Percentiles rank a stretch among this genome's conserved stretches.
These are phyloP conservation scores for Protobothrops mucrosquamatus DNA, from an alignment of 2,113 vertebrate genomes.

Conservation along the genomic window DNA sequence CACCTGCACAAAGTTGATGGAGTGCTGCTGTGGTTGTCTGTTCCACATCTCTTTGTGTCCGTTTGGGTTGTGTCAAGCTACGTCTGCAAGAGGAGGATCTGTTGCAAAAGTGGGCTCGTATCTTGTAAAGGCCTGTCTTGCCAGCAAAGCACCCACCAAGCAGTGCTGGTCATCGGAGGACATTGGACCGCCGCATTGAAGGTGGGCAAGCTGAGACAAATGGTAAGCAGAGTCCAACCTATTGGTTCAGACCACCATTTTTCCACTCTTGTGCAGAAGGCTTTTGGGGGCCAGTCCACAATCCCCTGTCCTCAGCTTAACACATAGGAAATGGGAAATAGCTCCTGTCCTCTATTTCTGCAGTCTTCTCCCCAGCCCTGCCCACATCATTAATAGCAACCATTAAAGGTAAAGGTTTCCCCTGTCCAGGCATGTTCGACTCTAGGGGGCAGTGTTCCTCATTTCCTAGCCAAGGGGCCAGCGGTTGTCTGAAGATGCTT, in stretches of 20 bases:
- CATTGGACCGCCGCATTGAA: no score
- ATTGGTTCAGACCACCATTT: background rate
- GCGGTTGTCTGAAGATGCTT: background rate
- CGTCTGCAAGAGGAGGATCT: no score
- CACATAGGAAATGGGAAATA: background rate
- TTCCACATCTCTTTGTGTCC: background rate
- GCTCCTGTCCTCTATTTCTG: background rate
- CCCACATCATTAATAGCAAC: background rate
- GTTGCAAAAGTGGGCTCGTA: background rate
- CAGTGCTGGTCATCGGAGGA: background rate
- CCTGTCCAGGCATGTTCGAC: background rate
- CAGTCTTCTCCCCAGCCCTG: background rate
- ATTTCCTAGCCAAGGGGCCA: background rate
- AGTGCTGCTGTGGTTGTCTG: background rate
- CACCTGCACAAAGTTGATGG: background rate
- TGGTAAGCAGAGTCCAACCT: background rate
- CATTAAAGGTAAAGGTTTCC: background rate
- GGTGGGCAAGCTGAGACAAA: background rate
- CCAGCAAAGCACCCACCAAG: background rate
- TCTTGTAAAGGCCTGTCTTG: background rate
- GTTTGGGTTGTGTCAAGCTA: background rate
- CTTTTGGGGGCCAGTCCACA: background rate
- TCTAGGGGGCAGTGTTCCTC: background rate
- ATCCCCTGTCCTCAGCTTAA: background rate
- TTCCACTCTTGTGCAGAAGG: background rate